Evolutionary conservation across 2,113 vertebrate species (phyloP).

Genomic region (Nothobranchius furzeri): DNA sequence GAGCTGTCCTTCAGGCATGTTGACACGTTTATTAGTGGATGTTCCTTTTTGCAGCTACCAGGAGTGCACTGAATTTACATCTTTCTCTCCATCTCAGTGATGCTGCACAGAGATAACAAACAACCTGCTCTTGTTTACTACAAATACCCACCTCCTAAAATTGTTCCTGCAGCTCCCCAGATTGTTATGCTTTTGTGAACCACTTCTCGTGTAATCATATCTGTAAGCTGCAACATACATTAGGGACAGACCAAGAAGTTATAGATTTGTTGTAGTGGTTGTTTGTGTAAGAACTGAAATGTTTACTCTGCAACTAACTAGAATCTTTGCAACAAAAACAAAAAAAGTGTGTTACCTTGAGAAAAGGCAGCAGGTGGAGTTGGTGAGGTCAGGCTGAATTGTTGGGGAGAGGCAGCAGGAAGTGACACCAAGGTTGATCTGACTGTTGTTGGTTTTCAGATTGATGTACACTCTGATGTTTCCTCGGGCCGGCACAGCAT

Average conservation of each 20-base stretch:
- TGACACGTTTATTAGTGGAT: conserved; percentile 24
- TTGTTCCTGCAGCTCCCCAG: conserved; percentile 5
- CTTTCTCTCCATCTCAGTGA: conserved; percentile 34
- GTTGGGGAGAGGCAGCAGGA: conserved; percentile 77
- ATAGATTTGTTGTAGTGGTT: background rate
- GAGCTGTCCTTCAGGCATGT: conserved; percentile 7
- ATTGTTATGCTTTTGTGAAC: conserved; percentile 22
- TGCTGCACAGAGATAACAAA: conserved; percentile 65
- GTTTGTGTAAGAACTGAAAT: background rate
- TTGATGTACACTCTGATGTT: conserved; percentile 68
- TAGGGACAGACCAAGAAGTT: background rate
- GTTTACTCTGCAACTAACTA: too few species aligned
- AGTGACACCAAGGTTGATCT: conserved; percentile 64
- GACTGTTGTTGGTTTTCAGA: conserved; percentile 76
- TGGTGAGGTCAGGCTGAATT: conserved; percentile 29
- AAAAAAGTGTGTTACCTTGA: conserved; percentile 59
- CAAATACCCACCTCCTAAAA: conserved; percentile 24
- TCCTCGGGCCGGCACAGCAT: conserved; percentile 27
- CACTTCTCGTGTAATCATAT: background rate
- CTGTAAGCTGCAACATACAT: too few species aligned
- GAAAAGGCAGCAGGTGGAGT: conserved; percentile 74
- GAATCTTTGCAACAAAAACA: too few species aligned
- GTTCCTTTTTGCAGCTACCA: conserved; percentile 16
- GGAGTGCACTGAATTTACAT: conserved; percentile 28
- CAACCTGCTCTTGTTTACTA: conserved; percentile 36